Conservation (phyloP, 2,888 invertebrate species). For the Saturnia japonica region DNA sequence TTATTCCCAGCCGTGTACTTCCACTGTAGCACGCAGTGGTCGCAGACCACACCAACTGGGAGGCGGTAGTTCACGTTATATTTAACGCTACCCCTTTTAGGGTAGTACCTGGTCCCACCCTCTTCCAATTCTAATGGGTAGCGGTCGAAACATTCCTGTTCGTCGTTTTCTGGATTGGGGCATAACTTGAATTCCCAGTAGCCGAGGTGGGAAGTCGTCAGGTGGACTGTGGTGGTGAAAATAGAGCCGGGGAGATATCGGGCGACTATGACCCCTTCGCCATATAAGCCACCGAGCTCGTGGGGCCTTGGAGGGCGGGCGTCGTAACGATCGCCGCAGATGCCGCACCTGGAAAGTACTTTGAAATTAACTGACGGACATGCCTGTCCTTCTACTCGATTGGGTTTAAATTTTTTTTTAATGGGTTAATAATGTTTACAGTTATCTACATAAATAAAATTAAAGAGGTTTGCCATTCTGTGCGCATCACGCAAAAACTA, state of each 20-base stretch:
- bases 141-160: constrained; percentile 88
- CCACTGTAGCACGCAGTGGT: constrained; percentile 93
- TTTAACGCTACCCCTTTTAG: constrained; percentile 84
- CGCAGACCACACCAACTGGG: constrained; percentile 82
- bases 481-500: too few species aligned
- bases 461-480: too few species aligned
- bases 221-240: constrained; percentile 87
- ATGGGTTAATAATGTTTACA: too few species aligned
- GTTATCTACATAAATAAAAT: too few species aligned
- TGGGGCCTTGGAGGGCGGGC: constrained; percentile 84
- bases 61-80: constrained; percentile 65
- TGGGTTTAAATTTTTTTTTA: too few species aligned
- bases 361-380: not conserved
- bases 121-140: constrained; percentile 81
- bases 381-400: too few species aligned
- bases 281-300: constrained; percentile 89
- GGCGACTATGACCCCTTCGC: constrained; percentile 86
- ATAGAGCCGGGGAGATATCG: constrained; percentile 84
- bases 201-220: constrained; percentile 92
- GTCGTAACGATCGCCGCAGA: constrained; percentile 91
- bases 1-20: constrained; percentile 92
- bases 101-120: constrained; percentile 83
- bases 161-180: constrained; percentile 84
- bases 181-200: constrained; percentile 93
- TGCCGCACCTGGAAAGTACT: constrained; percentile 80